Conservation (phyloP, 2,113 vertebrate genomes). For the Isurus oxyrinchus region DNA sequence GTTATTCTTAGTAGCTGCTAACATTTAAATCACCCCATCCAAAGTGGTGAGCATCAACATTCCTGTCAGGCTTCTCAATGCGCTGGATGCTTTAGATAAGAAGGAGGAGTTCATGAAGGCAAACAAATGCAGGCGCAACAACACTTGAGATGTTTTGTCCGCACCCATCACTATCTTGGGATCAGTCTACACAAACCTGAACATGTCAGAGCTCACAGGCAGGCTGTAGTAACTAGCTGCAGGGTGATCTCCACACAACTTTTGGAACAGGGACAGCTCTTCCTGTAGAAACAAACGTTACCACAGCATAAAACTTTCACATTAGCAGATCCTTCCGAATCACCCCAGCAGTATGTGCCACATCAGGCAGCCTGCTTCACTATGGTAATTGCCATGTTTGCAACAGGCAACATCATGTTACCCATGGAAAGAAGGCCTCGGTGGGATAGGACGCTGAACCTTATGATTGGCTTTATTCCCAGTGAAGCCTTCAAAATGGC, state of each 20-base stretch:
- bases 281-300: neutral
- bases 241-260: neutral
- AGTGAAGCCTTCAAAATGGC: neutral
- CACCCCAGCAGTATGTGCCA: neutral
- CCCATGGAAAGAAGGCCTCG: neutral
- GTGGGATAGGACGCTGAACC: neutral
- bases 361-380: neutral
- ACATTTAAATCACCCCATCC: neutral
- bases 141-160: neutral
- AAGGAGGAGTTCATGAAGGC: neutral
- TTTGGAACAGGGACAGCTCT: neutral
- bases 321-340: neutral
- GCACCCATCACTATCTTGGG: neutral
- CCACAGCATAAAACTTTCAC: neutral
- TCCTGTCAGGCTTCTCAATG: neutral
- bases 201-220: neutral
- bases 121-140: neutral
- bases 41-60: neutral
- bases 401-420: neutral
- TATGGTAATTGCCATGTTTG: neutral
- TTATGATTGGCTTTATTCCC: neutral
- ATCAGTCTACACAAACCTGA: neutral
- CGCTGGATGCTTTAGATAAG: neutral
- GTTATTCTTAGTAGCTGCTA: neutral
- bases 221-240: neutral